Conservation (phyloP, 2,797 vertebrate species). For the Sebastes nivosus region DNA sequence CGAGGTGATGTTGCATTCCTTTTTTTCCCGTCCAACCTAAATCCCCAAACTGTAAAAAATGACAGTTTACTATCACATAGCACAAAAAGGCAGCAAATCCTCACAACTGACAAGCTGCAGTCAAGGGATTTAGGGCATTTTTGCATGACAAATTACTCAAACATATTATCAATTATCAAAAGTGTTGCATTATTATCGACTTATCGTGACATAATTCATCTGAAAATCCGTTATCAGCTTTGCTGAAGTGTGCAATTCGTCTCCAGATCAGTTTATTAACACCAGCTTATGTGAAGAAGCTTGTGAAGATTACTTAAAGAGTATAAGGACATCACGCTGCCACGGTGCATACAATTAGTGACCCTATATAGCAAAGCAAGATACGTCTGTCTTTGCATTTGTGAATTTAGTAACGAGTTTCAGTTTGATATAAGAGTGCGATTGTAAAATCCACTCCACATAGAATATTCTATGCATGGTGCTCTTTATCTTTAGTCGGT, state of each 20-base stretch:
- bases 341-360: neutral
- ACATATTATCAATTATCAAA: too few relatives aligned
- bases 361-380: neutral
- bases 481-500: slow-evolving; percentile 21
- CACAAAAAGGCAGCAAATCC: too few relatives aligned
- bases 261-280: neutral
- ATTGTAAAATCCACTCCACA: neutral
- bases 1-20: too few relatives aligned
- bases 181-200: too few relatives aligned
- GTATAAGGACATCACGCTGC: neutral
- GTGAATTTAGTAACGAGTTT: neutral
- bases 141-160: too few relatives aligned
- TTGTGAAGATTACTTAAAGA: neutral
- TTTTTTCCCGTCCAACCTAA: too few relatives aligned
- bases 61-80: too few relatives aligned
- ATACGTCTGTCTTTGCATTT: neutral
- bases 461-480: neutral
- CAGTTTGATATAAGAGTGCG: neutral
- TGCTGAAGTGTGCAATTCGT: neutral
- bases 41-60: too few relatives aligned
- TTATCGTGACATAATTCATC: neutral
- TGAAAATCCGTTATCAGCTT: neutral
- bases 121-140: too few relatives aligned
- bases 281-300: neutral
- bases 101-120: too few relatives aligned